Conservation (phyloP, 1,140 invertebrate genomes). For the Cryptotermes secundus region DNA sequence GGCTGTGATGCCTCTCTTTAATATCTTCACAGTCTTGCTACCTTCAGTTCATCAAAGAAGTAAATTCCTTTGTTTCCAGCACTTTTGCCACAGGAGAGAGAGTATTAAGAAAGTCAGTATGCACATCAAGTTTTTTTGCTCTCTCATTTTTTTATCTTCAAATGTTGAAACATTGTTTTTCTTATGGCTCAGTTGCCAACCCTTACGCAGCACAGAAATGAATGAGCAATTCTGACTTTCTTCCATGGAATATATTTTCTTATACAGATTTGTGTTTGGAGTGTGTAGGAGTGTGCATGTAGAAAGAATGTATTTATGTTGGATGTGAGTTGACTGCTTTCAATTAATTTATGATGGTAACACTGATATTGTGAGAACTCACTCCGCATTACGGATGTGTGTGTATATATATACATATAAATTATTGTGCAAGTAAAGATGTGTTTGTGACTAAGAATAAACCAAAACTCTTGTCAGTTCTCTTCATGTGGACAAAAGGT, state of each 20-base stretch:
- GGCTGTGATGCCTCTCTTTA: too few relatives aligned
- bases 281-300: not conserved
- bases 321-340: not conserved
- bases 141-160: too few relatives aligned
- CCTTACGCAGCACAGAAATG: not conserved
- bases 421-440: not conserved
- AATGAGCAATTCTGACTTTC: not conserved
- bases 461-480: too few relatives aligned
- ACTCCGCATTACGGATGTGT: not conserved
- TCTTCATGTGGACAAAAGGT: too few relatives aligned
- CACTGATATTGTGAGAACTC: not conserved
- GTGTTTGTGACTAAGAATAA: too few relatives aligned
- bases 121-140: too few relatives aligned
- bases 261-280: not conserved
- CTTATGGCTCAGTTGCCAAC: not conserved
- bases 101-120: too few relatives aligned
- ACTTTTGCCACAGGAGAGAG: too few relatives aligned
- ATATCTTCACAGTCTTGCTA: too few relatives aligned
- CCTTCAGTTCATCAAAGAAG: too few relatives aligned
- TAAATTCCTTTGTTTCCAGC: too few relatives aligned
- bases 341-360: not conserved
- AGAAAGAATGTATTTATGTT: conserved; percentile 21
- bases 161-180: not conserved
- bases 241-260: not conserved
- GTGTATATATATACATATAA: too few relatives aligned